Evolutionary conservation across 1,140 invertebrate genomes (phyloP).

Genomic region (Zaprionus taronus): DNA sequence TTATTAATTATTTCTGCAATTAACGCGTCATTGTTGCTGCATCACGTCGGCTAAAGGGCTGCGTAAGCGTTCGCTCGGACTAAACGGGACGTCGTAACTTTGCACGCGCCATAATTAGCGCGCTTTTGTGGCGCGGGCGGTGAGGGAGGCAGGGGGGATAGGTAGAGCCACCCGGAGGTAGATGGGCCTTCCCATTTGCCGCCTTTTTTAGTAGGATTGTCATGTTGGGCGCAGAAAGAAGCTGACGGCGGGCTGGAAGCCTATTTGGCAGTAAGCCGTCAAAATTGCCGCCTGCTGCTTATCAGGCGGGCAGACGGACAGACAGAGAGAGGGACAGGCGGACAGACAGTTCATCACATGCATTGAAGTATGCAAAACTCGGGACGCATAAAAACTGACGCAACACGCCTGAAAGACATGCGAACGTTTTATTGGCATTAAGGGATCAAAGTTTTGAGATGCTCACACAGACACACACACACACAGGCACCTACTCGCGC

Average conservation of each 20-base stretch:
- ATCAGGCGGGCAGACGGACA: constrained; percentile 41
- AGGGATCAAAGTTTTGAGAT: constrained; percentile 72
- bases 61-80: constrained; percentile 61
- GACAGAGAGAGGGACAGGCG: constrained; percentile 8
- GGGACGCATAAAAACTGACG: constrained; percentile 70
- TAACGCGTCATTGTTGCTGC: constrained; percentile 79
- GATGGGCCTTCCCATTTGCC: constrained; percentile 54
- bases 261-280: constrained; percentile 50
- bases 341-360: constrained; percentile 71
- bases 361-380: constrained; percentile 68
- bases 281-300: constrained; percentile 63
- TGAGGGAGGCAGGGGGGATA: neutral
- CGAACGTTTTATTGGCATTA: constrained; percentile 82
- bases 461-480: constrained; percentile 23
- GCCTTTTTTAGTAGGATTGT: constrained; percentile 51
- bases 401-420: constrained; percentile 76
- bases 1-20: constrained; percentile 83
- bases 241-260: constrained; percentile 1
- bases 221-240: constrained; percentile 33
- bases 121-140: constrained; percentile 49
- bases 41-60: constrained; percentile 69
- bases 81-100: constrained; percentile 42
- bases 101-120: constrained; percentile 78
- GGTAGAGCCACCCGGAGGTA: neutral
- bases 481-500: constrained; percentile 1